These are phyloP conservation scores for Ectemnius cavifrons DNA, from an alignment of 2,888 invertebrate species.

Conservation along the genomic window DNA sequence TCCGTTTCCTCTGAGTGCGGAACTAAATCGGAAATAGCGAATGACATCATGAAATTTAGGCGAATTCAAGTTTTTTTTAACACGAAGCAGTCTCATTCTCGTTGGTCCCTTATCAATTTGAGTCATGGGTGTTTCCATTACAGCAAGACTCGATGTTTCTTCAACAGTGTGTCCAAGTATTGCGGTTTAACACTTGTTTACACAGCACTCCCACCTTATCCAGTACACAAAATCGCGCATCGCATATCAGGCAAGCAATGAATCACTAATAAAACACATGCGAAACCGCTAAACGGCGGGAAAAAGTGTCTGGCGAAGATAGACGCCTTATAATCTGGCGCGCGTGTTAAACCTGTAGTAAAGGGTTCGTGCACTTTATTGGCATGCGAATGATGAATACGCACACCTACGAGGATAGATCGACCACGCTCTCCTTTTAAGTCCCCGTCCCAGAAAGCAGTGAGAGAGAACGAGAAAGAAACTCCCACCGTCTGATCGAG, in stretches of 20 bases:
- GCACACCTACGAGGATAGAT: slow-evolving; percentile 33
- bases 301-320: neutral
- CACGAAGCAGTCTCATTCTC: no score
- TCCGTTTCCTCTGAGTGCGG: no score
- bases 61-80: no score
- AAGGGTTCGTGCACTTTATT: slow-evolving; percentile 16
- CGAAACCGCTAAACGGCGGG: neutral
- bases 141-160: no score
- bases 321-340: neutral
- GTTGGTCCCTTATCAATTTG: no score
- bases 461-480: neutral
- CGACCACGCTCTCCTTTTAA: slow-evolving; percentile 48
- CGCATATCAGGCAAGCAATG: neutral
- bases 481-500: slow-evolving; percentile 18
- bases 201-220: neutral
- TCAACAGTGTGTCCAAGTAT: no score
- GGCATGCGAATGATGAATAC: slow-evolving; percentile 27
- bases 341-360: neutral
- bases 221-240: neutral
- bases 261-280: neutral
- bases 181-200: no score
- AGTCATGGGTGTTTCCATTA: no score
- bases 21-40: no score
- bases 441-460: slow-evolving; percentile 42
- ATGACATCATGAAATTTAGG: no score